These are phyloP conservation scores for Eleginops maclovinus DNA, from an alignment of 2,113 vertebrate species.

Conservation along the genomic window DNA sequence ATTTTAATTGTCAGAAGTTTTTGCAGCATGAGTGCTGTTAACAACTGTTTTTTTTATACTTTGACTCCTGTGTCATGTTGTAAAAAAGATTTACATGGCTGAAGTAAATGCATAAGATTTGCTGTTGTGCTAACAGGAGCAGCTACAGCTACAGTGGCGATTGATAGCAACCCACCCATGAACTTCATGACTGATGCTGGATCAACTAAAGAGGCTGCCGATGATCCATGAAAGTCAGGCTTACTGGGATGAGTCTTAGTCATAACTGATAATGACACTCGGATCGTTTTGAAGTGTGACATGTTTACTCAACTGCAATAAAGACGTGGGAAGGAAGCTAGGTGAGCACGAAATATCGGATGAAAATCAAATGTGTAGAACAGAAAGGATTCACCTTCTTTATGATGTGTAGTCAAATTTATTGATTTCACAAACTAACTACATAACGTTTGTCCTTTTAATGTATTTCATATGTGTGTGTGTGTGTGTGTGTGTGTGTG, in stretches of 20 bases:
- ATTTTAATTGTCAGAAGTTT: too few species aligned
- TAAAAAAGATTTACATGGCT: neutral
- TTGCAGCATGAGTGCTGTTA: too few species aligned
- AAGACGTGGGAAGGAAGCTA: neutral
- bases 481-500: too few species aligned
- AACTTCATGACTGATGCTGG: conserved; percentile 70
- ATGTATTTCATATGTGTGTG: too few species aligned
- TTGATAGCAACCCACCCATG: conserved; percentile 71
- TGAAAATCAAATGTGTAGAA: neutral
- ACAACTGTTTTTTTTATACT: neutral
- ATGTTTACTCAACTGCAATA: conserved; percentile 1
- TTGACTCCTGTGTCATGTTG: neutral
- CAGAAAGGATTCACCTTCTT: neutral
- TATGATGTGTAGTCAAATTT: too few species aligned
- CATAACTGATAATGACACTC: conserved; percentile 32
- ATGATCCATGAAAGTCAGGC: conserved; percentile 74
- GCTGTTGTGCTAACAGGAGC: conserved; percentile 39
- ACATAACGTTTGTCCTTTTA: too few species aligned
- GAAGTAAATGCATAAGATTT: conserved; percentile 10
- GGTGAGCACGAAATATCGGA: neutral
- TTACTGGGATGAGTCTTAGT: conserved; percentile 57
- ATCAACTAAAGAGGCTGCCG: conserved; percentile 73
- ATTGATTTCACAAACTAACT: too few species aligned
- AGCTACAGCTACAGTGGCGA: conserved; percentile 58
- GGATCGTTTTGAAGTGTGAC: neutral